Evolutionary conservation across 2,797 vertebrate species (phyloP), one percentile per base, ranked within the genome.

Genomic region (Helicolenus hilgendorfi): DNA sequence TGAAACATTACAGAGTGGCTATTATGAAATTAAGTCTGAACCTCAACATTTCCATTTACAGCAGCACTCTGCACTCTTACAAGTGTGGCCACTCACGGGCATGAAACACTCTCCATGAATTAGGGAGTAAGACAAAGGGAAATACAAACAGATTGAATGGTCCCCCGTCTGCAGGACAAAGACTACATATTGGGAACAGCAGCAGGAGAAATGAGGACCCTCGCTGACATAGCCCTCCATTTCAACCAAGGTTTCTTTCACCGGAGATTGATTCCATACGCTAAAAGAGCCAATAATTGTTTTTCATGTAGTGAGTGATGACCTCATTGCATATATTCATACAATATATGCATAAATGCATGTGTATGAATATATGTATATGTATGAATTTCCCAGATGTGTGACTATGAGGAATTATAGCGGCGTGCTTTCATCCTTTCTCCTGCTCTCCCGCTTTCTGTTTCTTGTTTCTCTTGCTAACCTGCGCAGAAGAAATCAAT

Each of bases 401-500:
- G 80, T 79, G 82, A 87, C 82, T 13, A 6, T 84, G 87, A 93
- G 81, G 79, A 91, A 94, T 94, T 53, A 79, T 38, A 83, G 79
- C 68, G 84, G 38, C 64, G 69, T 59, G 62, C 75, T 91, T 91
- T 93, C 77, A 89, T 92, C 83, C 84, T 77, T 80, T 35, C 53
- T 56, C 18, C 53, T 1, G 22, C 36, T 36, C 49, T 22, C 59
- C 36, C 26, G 2, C 68, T 78, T 63, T 83, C 65, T 22, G 41
- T 84, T 81, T 88, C 41, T 85, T 81, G 68, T 89, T 82, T 89
- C 81, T 73, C 69, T 58, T 77, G 76, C 81, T 53, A 89, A 87
- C 73, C 80, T 83, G 84, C 65, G 49, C 75, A 83, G 83, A 83
- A 77, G 77, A 86, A 95, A 96, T 96, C 94, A 91, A 89, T 97